Evolutionary conservation across 1,140 invertebrate species (phyloP), one percentile per base, ranked within the genome.

Genomic region (Manduca sexta): DNA sequence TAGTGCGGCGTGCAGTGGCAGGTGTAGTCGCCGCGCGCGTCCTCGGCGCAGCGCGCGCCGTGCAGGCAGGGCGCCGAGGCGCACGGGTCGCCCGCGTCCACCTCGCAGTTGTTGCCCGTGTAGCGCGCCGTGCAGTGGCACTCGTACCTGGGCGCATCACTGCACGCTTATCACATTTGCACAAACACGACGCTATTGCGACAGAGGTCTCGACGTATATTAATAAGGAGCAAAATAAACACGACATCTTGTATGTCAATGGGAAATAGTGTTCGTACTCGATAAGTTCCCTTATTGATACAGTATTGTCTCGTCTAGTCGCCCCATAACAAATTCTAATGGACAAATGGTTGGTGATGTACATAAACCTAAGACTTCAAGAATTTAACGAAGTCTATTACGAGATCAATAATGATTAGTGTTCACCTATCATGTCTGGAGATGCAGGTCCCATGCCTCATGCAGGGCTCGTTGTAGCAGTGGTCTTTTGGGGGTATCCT

Each of bases 61-160:
- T 96, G 93, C 33, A 87, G 87, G 74, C 96, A 97, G 0, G 93
- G 91, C 58, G 75, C 88, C 34, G 80, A 89, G 29, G 86, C 83
- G 72, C 95, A 97, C 11, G 92, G 91, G 60, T 91, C 86, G 47
- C 92, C 91, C 74, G 84, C 89, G 78, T 95, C 94, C 71, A 91
- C 89, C 77, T 95, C 90, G 84, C 95, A 96, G 82, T 95, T 95
- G 86, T 93, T 93, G 53, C 94, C 94, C 46, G 90, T 90, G 78
- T 94, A 95, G 40, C 93, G 88, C 18, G 93, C 88, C 37, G 90
- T 88, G 86, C 94, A 96, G 61, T 91, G 89, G 78, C 94, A 95
- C 60, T 92, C 90, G 81, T 94, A 95, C 49, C 91, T 89, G 59
- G 3, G 7, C 38, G 21, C 4, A 3, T 8, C 4, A 26, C 21